Evolutionary conservation across 2,113 vertebrate genomes (phyloP), one percentile per base, ranked within the genome.

Genomic region (Octodon degus): DNA sequence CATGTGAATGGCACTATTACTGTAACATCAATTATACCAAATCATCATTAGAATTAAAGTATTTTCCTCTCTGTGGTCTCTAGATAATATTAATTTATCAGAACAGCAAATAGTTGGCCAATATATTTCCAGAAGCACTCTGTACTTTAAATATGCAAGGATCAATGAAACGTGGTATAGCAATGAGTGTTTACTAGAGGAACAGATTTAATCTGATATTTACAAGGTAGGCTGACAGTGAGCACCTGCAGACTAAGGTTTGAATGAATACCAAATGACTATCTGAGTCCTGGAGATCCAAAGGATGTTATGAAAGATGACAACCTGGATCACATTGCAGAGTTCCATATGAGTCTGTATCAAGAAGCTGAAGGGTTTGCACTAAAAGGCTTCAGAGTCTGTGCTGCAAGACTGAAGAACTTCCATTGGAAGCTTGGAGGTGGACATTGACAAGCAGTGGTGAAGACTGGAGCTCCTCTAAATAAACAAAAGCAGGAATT

Each of bases 21-120:
- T 90, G 32, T 87, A 72, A 7, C 43, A 76, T 65, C 50, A 22
- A 76, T 50, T 70, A 4, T 83, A 65, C 89, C 7, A 65, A 84
- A 12, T 77, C 30, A 16, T 24, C 65, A 22, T 79, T 94, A 34
- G 2, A 60, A 85, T 74, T 94, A 22, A n/a, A 27, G 9, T 63
- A 37, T 81, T 82, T 85, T 81, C 72, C 63, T 81, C 27, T 80
- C 89, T 81, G 63, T 70, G 34, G 14, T 85, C 34, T 58, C 43
- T 80, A 72, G 34, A 86, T 68, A 81, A 81, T 80, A 82, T 74
- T 40, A 87, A 81, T 55, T 81, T 62, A 68, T 88, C 72, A 74
- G 81, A 27, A 63, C 0, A 86, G 4, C 2, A 37, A 70, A 91
- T 14, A 32, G 47, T 83, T 74, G 22, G 22, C 37, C 25, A 84